Evolutionary conservation across 2,113 vertebrate species (phyloP), one percentile per base, ranked within the genome.

Genomic region (Oenanthe oenanthe): DNA sequence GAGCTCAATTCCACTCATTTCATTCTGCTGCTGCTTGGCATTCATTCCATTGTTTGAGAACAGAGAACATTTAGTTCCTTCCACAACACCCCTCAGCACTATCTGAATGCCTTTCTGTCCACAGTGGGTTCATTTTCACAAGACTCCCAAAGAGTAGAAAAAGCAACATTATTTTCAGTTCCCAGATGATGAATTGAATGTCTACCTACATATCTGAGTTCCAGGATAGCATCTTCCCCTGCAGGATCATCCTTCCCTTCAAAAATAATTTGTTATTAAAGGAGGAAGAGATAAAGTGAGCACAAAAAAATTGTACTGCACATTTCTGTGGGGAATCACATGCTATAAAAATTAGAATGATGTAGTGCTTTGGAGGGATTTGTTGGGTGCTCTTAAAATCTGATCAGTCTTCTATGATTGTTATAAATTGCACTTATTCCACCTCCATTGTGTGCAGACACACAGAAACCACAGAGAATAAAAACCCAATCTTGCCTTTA

Each of bases 51-150:
- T 84, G 18, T 58, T 84, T 81, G 34, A 50, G 42, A 92, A 57
- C 13, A 73, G 34, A 88, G 53, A 85, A 54, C 26, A 79, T 81
- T 91, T 82, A 88, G 79, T 91, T 92, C 60, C 43, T 88, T 92
- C 72, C 53, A 73, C 62, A 72, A 17, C 17, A 63, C 34, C 61
- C 48, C 29, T 17, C 43, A 31, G 34, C n/a, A 24, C 47, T 28
- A 65, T 45, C 58, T 68, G 65, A 87, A 53, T 89, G 53, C 48
- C n/a, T 94, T 70, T 71, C 63, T 60, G 48, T 24, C 28, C 54
- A 47, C 56, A 50, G 45, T 31, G 34, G 53, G 76, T 40, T 90
- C 26, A 50, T 75, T 86, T 60, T 62, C 57, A 68, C 67, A 62
- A 68, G 31, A 25, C 60, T 67, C 58, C 76, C 40, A 26, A 42